phyloP scores from a whole-genome alignment of 2,797 vertebrate species.

The Notamacropus eugenii region DNA sequence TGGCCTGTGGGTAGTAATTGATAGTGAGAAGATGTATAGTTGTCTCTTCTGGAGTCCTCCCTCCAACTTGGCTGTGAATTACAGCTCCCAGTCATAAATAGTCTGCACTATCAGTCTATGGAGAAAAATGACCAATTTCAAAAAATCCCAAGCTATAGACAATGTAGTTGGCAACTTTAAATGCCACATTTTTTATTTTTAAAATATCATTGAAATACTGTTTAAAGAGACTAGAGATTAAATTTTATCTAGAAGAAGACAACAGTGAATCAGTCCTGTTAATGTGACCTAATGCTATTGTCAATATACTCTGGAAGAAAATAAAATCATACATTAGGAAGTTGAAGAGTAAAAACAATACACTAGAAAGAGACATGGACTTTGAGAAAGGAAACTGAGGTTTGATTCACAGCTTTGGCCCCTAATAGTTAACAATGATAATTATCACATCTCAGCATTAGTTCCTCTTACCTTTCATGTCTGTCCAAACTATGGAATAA shows the following conservation, averaged over 20 bases:
- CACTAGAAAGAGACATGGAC: neutral
- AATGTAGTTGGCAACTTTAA: neutral
- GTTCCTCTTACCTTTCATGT: neutral
- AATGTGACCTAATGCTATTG: neutral
- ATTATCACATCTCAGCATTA: neutral
- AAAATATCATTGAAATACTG: neutral
- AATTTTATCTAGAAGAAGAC: neutral
- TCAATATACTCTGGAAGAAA: neutral
- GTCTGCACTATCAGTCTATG: neutral
- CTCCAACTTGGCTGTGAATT: neutral
- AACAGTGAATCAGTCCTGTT: neutral
- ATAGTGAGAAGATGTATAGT: neutral
- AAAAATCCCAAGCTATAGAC: neutral
- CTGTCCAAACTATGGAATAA: neutral
- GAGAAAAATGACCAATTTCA: neutral
- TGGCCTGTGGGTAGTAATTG: neutral
- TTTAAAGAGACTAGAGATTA: neutral
- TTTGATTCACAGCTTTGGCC: neutral
- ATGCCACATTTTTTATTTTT: neutral
- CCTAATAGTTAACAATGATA: neutral
- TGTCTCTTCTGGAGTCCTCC: neutral
- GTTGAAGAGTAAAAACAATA: neutral
- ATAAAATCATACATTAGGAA: neutral
- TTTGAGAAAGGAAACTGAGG: neutral
- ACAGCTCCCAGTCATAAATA: neutral